Evolutionary conservation across 2,888 invertebrate genomes (phyloP), one percentile per base, ranked within the genome.

Genomic region (Chelonus formosanus): DNA sequence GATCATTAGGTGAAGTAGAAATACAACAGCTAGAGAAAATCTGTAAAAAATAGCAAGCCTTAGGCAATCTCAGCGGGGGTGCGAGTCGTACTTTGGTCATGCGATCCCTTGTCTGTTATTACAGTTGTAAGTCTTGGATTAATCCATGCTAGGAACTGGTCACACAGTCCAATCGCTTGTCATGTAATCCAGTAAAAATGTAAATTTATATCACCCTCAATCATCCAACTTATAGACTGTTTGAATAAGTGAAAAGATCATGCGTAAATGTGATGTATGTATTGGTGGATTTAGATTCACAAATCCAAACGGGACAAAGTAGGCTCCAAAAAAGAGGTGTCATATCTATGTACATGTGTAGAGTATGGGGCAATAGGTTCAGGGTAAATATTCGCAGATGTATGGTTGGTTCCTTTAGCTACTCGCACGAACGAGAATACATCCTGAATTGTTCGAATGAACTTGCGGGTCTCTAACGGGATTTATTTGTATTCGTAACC

Each of bases 171-270:
- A n/a, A 53, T 44, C 40, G 10, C 8, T 20, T 35, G 63, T 53
- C 66, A 67, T 67, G 70, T 80, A 80, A 80, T 80, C 80, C 78
- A 71, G 77, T 80, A 80, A 78, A 80, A 78, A 80, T 80, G 80
- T 80, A 80, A 80, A 80, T 80, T 75, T 63, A 63, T 43, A 53
- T 52, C 57, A 20, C 43, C 34, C 44, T 36, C 32, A 34, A 10
- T 35, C 36, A 4, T 58, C n/a, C 44, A 5, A 58, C n/a, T 20
- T 58, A 32, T 4, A 34, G 52, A 34, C 34, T 53, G 34, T 52
- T 52, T 52, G 34, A 52, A 5, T 8, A 52, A 48, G 34, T 52
- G 52, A 32, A 47, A 10, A 52, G 7, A 32, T 52, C 32, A 52
- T 52, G 6, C 52, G 34, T 52, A 32, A 52, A 52, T 52, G 47